Base-by-base conservation (phyloP, 2,797 vertebrate species). In the Diplodus puntazzo region DNA sequence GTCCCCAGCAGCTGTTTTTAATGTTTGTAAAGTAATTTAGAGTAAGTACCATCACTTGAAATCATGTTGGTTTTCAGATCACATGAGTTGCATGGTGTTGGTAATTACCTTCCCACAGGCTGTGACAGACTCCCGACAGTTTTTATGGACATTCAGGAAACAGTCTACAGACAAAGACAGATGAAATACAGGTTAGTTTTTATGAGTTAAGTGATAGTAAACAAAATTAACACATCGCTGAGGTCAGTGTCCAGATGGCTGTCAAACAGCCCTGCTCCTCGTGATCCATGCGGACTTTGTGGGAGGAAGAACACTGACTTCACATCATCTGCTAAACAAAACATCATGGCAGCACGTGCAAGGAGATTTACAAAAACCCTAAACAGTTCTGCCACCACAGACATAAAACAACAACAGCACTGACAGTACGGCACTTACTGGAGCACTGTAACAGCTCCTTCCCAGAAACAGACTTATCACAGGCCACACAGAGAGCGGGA, bases 381-480 rank as follows among this genome's bases (percentile, higher is more conserved):
- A 80, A 89, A 88, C 83, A 89, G 66, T 75, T 73, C 60, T 69
- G 49, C 69, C 72, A 72, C 79, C 46, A 16, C 73, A 65, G 66
- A 84, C 81, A 69, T 85, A 71, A 80, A 84, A 87, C 74, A 85
- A 80, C 80, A 90, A 79, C 65, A 79, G 52, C 9, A 61, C 69
- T 84, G 87, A 76, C 81, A 82, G 82, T 55, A 48, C 25, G 85
- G 69, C 86, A 97, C 97, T 97, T 93, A 98, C 97, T 84, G 83
- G 94, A 96, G 90, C 97, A 99, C 83, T 99, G 97, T 73, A 97
- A 58, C 10, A 96, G 95, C 70, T 98, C 97, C 84, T 97, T 98
- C 87, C 96, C 97, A 82, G 95, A 88, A 62, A 97, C 92, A 0
- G 95, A 91, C 89, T 96, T 98, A 70, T 99, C 97, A 74, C 97